A percentile compares a stretch with the other conserved stretches of the same genome.
These are phyloP conservation scores for Zaprionus ghesquierei DNA, from an alignment of 1,140 invertebrate genomes.

Conservation along the genomic window DNA sequence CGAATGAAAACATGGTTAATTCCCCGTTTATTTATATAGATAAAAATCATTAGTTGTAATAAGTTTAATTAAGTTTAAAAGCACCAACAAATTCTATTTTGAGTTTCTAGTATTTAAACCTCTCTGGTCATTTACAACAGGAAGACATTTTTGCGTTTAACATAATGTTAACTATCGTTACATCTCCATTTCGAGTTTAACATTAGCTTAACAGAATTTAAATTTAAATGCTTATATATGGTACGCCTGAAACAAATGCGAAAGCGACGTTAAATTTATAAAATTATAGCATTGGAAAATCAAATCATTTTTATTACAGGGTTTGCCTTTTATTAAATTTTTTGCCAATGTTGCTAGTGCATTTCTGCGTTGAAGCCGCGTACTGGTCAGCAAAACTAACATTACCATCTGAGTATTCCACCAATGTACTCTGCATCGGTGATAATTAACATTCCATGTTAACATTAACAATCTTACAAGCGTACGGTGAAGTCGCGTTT, in stretches of 20 bases:
- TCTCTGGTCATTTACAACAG: neutral
- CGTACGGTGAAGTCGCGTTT: constrained; percentile 40
- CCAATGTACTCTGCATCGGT: neutral
- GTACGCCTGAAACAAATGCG: no score
- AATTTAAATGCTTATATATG: no score
- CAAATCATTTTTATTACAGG: no score
- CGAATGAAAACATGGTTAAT: no score
- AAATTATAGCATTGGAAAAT: no score
- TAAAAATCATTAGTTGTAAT: no score
- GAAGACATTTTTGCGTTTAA: neutral
- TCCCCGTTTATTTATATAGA: no score
- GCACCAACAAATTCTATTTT: no score
- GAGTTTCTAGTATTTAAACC: neutral
- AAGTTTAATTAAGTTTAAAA: no score
- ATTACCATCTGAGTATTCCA: constrained; percentile 9
- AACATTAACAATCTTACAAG: constrained; percentile 41
- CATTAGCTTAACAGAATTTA: neutral
- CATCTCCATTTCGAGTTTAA: neutral
- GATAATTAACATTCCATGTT: constrained; percentile 18
- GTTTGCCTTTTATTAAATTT: no score
- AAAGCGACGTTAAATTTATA: no score
- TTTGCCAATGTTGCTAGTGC: neutral
- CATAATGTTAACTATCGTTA: neutral
- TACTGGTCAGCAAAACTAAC: neutral
- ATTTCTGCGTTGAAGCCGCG: neutral